Evolutionary conservation across 1,140 invertebrate genomes (phyloP).

Genomic region (Yoshiicerus persimilis): DNA sequence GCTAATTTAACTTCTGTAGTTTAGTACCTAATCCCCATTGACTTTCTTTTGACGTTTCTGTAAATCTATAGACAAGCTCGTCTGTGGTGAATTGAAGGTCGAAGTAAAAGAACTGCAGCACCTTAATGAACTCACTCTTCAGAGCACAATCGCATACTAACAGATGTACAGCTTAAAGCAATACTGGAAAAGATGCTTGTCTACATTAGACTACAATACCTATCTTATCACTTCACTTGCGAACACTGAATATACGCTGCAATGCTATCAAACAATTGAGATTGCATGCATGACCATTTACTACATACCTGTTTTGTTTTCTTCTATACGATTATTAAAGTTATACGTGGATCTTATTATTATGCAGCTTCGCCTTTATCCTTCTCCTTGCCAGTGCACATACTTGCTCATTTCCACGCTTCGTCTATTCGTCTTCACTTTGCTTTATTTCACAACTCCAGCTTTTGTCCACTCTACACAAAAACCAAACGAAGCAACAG

Average conservation of each 20-base stretch:
- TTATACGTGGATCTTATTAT: background rate
- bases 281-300: background rate
- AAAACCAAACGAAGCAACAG: background rate
- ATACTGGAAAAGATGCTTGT: background rate
- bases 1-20: background rate
- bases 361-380: background rate
- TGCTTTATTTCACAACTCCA: background rate
- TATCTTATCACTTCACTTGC: background rate
- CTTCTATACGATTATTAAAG: background rate
- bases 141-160: background rate
- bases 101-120: background rate
- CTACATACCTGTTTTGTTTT: background rate
- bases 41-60: slow-evolving; percentile 18
- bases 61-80: background rate
- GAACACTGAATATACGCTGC: no score
- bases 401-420: background rate
- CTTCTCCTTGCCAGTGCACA: background rate
- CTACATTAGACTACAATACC: no score
- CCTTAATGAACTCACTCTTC: background rate
- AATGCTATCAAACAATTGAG: background rate
- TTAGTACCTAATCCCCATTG: background rate
- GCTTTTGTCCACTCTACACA: background rate
- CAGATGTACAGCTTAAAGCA: background rate
- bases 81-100: background rate
- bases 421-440: background rate